Evolutionary conservation across 2,888 invertebrate genomes (phyloP).

Genomic region (Stomorhina lunata): DNA sequence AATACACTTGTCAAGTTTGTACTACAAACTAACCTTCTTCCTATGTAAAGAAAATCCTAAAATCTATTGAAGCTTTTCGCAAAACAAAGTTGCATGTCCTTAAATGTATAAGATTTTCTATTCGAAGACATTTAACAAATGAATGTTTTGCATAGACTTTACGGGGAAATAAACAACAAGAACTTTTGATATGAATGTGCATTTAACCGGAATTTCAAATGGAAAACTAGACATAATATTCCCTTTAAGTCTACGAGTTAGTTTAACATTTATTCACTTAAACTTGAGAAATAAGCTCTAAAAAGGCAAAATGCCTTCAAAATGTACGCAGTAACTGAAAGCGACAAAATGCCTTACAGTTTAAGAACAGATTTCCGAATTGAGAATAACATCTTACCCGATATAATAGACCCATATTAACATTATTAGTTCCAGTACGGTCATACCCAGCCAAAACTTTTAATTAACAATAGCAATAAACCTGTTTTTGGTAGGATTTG

Average conservation of each 20-base stretch:
- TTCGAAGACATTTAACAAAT: background rate
- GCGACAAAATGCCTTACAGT: no score
- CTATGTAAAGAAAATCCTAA: background rate
- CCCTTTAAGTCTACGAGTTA: background rate
- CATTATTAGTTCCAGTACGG: no score
- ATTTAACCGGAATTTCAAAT: slow-evolving; percentile 13
- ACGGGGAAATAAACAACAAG: slow-evolving; percentile 4
- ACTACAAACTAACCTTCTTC: background rate
- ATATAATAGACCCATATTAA: no score
- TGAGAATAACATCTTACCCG: no score
- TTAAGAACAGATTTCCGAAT: no score
- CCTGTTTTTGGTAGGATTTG: no score
- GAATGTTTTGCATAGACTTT: slow-evolving; percentile 1
- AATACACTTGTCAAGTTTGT: background rate
- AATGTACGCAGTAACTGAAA: background rate
- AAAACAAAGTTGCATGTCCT: background rate
- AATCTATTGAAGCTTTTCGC: background rate
- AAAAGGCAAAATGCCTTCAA: background rate
- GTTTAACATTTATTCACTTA: background rate
- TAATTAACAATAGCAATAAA: no score
- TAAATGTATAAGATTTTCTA: background rate
- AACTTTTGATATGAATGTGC: slow-evolving; percentile 35
- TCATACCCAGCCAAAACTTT: no score
- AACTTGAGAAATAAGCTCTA: background rate
- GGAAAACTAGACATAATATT: background rate